Percentiles rank a stretch among this genome's conserved stretches.
Conservation (phyloP, 2,113 vertebrate genomes). For the Phalacrocorax aristotelis region DNA sequence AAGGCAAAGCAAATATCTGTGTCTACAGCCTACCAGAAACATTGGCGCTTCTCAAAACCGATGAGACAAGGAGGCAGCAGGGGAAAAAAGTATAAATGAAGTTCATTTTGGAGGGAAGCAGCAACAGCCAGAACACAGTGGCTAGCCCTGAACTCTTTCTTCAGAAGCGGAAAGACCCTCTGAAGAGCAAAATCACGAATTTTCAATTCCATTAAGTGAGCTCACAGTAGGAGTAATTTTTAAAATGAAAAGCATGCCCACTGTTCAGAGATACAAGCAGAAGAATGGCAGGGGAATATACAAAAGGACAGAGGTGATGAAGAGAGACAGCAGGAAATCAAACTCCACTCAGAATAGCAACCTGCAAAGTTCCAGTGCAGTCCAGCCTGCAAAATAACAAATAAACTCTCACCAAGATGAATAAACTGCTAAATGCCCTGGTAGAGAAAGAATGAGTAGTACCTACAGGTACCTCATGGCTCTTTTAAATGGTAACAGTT, state of each 20-base stretch:
- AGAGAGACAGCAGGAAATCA: constrained; percentile 39
- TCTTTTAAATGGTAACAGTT: background rate
- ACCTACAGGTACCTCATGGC: background rate
- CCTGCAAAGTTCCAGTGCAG: background rate
- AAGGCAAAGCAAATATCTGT: background rate
- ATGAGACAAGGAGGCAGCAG: background rate
- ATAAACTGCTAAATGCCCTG: background rate
- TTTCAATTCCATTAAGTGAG: constrained; percentile 28
- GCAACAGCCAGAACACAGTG: constrained; percentile 4
- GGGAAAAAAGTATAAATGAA: background rate
- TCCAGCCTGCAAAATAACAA: constrained; percentile 23
- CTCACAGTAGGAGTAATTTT: constrained; percentile 55
- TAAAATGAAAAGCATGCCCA: constrained; percentile 23
- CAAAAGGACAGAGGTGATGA: constrained; percentile 25
- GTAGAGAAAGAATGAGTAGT: background rate
- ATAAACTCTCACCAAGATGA: constrained; percentile 27
- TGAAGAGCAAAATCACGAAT: constrained; percentile 40
- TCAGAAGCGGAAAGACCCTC: constrained; percentile 1
- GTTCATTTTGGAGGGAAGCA: constrained; percentile 10
- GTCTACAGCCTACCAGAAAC: background rate
- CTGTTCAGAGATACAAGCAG: background rate
- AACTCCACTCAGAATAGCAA: constrained; percentile 30
- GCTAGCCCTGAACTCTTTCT: constrained; percentile 2
- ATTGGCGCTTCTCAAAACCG: background rate
- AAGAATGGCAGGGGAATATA: background rate